Evolutionary conservation across 2,113 vertebrate genomes (phyloP).

Genomic region (Phaethon lepturus): DNA sequence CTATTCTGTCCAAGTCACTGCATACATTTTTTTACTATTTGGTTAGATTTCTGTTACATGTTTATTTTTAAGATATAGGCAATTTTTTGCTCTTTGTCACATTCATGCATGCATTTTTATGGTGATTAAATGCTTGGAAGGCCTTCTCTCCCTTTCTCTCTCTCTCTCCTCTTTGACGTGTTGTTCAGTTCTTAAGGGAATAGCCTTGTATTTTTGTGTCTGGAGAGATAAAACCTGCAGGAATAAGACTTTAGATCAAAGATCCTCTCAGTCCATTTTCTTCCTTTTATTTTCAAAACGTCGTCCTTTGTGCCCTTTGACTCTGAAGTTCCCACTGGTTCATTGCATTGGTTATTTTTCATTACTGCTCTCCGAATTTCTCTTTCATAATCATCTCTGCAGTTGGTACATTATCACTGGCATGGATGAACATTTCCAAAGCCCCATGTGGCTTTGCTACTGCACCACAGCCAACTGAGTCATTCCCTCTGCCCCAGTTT

Average conservation of each 20-base stretch:
- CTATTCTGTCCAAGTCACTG: neutral
- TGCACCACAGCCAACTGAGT: conserved; percentile 61
- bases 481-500: conserved; percentile 65
- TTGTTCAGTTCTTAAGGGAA: conserved; percentile 28
- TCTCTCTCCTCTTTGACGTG: neutral
- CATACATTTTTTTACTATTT: neutral
- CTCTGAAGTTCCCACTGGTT: conserved; percentile 26
- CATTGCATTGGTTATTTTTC: neutral
- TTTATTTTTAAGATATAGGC: neutral
- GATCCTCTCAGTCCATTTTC: conserved; percentile 1
- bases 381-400: conserved; percentile 33
- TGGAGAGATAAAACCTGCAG: conserved; percentile 47
- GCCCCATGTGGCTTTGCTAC: conserved; percentile 51
- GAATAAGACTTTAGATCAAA: conserved; percentile 48
- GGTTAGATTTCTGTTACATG: neutral
- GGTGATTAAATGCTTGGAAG: conserved; percentile 29
- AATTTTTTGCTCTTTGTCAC: neutral
- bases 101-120: neutral
- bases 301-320: conserved; percentile 37
- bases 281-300: conserved; percentile 1
- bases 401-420: conserved; percentile 34
- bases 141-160: neutral
- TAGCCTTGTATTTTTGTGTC: conserved; percentile 10
- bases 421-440: conserved; percentile 48
- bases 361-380: conserved; percentile 20